Base-by-base conservation (phyloP, 1,140 invertebrate genomes). In the Neotoxoptera formosana region DNA sequence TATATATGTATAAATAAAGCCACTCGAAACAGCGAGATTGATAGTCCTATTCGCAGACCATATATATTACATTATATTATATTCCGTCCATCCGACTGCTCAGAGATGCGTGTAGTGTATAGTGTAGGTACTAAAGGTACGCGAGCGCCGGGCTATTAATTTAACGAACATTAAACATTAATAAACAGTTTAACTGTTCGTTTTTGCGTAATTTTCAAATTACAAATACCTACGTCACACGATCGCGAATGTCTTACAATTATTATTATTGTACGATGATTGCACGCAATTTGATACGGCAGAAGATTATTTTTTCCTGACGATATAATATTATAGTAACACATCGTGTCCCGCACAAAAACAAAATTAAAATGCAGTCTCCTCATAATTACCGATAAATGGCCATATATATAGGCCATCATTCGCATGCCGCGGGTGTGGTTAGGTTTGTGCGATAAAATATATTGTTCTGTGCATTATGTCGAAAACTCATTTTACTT, bases 141-240 rank as follows among this genome's bases (percentile, higher is more conserved):
- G 41, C 84, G 11, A 41, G 23, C 9, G 41, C 23, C 30, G 17
- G 48, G 51, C 34, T 36, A 47, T 89, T 89, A 89, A 56, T 89
- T 89, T 53, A 53, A 23, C 11, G 51, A 25, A 34, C 25, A 14
- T 90, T 90, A 76, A 34, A 60, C 53, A 21, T 48, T 81, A 51
- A 83, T 76, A 83, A 81, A 81, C 60, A 91, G 83, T 91, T 91
- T 91, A 91, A 91, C 51, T 36, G 90, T 60, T 83, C 2, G 23
- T 91, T 91, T 91, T 91, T 45, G 11, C 67, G 11, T n/a, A 36
- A 91, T 48, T 91, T 51, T 51, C 67, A 25, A 41, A 41, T 41
- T 91, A 91, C 0, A 7, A 25, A 91, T 34, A 91, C 36, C 41
- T 41, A 41, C 41, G 41, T 41, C 41, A 41, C 41, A 41, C 41